These are phyloP conservation scores for Aegithalos caudatus DNA, from an alignment of 2,113 vertebrate genomes.

Conservation along the genomic window DNA sequence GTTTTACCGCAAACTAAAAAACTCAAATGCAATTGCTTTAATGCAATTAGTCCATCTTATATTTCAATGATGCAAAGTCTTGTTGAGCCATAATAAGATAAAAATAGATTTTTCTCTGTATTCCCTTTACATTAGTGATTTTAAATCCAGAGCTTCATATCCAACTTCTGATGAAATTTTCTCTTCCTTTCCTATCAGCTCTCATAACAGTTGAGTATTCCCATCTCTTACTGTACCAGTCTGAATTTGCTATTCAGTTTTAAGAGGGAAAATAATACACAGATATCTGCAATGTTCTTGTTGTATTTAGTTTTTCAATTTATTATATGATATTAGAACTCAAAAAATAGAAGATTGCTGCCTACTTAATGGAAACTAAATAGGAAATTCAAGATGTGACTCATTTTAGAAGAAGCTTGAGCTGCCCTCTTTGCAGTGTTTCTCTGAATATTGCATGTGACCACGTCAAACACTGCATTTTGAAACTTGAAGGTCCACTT, in stretches of 20 bases:
- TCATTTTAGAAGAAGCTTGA: neutral
- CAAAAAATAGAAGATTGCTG: neutral
- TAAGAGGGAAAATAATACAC: neutral
- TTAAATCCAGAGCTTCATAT: neutral
- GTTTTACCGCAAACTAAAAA: constrained; percentile 2
- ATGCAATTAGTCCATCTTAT: constrained; percentile 12
- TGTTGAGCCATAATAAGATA: constrained; percentile 21
- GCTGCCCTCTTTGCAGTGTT: neutral
- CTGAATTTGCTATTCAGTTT: neutral
- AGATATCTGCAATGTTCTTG: neutral
- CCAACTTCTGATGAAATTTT: neutral
- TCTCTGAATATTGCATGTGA: neutral
- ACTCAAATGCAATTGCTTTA: constrained; percentile 12
- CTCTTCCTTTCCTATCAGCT: neutral
- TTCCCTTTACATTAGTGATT: neutral
- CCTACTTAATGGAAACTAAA: neutral
- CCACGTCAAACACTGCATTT: constrained; percentile 1
- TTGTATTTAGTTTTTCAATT: neutral
- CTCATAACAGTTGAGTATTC: neutral
- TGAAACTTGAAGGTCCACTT: constrained; percentile 29
- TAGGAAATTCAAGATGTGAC: neutral
- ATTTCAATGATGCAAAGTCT: constrained; percentile 37
- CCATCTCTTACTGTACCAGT: neutral
- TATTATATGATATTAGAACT: neutral
- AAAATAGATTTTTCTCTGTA: constrained; percentile 38